Evolutionary conservation across 2,888 invertebrate genomes (phyloP), one percentile per base, ranked within the genome.

Genomic region (Heterodera filipjevi): DNA sequence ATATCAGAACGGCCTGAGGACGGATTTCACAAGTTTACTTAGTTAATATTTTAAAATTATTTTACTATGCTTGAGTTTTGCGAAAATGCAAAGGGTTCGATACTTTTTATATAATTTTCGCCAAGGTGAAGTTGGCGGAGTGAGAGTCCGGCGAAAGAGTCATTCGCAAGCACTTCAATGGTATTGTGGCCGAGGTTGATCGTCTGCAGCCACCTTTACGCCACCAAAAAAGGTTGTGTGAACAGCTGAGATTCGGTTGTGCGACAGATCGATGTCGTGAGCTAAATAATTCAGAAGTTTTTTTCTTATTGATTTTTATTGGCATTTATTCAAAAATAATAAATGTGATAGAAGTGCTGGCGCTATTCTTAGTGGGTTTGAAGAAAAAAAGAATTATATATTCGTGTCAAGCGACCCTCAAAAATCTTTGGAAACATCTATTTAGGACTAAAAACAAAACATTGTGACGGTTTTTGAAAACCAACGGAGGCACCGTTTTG

Each of bases 191-290:
- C 86, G 70, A 89, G 78, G 80, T 89, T 89, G 30, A 89, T 77
- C 46, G 80, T 82, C 30, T 81, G 82, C 5, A 89, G 79, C 76
- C 85, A 83, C 59, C 71, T 89, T 88, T 27, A 88, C 83, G 72
- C 84, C 86, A 76, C 86, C 85, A 72, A 89, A 89, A 27, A 84
- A 84, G 33, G 82, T 81, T 44, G 86, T 87, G 77, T 89, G 87
- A 16, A 89, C 76, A 33, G 80, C 68, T 33, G 83, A 80, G 77
- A 89, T 89, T n/a, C 80, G 78, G 83, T 89, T 89, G 77, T 84
- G 84, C 53, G 86, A 86, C 73, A 89, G 79, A 72, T 89, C 88
- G 46, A 89, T 77, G 74, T 89, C 89, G 80, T 86, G 1, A 89
- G 81, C 89, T 89, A 78, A 80, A 85, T 86, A n/a, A n/a, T n/a